phyloP scores from a whole-genome alignment of 1,140 invertebrate species.

The Ephestia elutella region DNA sequence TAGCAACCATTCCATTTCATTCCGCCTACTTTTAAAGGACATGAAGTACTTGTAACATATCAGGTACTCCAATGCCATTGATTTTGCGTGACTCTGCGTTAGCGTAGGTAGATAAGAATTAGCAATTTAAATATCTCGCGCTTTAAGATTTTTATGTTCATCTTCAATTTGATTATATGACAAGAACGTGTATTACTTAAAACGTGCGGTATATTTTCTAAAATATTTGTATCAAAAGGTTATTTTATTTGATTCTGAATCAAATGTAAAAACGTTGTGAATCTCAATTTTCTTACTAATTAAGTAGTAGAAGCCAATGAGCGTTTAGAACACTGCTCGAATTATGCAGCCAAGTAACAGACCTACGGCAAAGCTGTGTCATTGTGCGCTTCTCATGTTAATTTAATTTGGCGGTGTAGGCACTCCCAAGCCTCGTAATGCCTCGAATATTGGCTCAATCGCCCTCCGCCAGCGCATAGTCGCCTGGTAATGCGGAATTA shows the following conservation, averaged over 20 bases:
- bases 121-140: conserved; percentile 29
- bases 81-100: conserved; percentile 6
- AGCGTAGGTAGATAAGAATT: conserved; percentile 26
- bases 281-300: background rate
- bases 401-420: conserved; percentile 34
- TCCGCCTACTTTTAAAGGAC: conserved; percentile 1
- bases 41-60: background rate
- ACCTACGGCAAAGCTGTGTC: conserved; percentile 8
- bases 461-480: conserved; percentile 7
- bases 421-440: conserved; percentile 17
- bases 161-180: conserved; percentile 5
- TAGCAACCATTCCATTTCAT: background rate
- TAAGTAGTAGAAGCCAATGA: conserved; percentile 24
- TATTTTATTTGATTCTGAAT: background rate
- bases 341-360: conserved; percentile 31
- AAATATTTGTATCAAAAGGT: no score
- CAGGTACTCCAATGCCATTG: conserved; percentile 1
- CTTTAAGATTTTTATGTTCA: conserved; percentile 22
- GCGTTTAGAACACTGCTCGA: conserved; percentile 18
- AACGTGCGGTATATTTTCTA: no score
- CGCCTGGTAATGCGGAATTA: conserved; percentile 22
- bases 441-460: conserved; percentile 25
- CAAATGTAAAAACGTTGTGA: background rate
- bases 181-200: no score
- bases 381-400: conserved; percentile 36